Base-by-base conservation (phyloP, 1,140 invertebrate species). In the Latrodectus geometricus region DNA sequence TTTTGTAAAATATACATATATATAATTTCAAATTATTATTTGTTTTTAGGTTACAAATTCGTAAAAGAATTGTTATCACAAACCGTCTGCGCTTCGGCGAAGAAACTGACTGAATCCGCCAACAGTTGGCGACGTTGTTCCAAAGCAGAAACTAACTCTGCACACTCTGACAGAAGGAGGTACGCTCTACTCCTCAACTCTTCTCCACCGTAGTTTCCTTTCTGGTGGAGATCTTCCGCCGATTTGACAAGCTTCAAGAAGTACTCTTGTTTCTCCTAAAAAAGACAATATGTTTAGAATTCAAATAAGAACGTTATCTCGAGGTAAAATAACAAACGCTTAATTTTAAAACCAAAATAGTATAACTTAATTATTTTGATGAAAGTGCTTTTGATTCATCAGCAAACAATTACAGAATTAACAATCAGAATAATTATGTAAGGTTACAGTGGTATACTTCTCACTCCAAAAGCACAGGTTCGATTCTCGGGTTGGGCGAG, bases 201-300 rank as follows among this genome's bases (percentile, higher is more conserved):
- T 88, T 95, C 93, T 4, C 74, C 83, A 0, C 74, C 83, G 56
- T 86, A 86, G 35, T 86, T 86, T 12, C 83, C 83, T 49, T 72
- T 69, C 9, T 48, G 48, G 21, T 70, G 93, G 23, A 96, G 92
- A 89, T 95, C 94, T 90, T 96, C 95, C 17, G 95, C 96, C 49
- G 94, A 95, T 89, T 94, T 94, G 4, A 96, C 94, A 88, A 96
- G 94, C 90, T 94, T 95, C 48, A 96, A 91, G 8, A 95, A 94
- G 88, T 93, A 93, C 88, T 96, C 95, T 90, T 96, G 95, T 56
- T 96, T 92, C 61, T 95, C 93, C 92, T 94, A 88, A 48, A 89
- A 73, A 61, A 4, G 54, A 61, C 5, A 35, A 35, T 35, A 35
- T 35, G 35, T 5, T 3, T 35, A 5, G 35, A 35, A 35, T 35